phyloP scores from a whole-genome alignment of 2,113 vertebrate species.

The Ceuthmochares aereus region DNA sequence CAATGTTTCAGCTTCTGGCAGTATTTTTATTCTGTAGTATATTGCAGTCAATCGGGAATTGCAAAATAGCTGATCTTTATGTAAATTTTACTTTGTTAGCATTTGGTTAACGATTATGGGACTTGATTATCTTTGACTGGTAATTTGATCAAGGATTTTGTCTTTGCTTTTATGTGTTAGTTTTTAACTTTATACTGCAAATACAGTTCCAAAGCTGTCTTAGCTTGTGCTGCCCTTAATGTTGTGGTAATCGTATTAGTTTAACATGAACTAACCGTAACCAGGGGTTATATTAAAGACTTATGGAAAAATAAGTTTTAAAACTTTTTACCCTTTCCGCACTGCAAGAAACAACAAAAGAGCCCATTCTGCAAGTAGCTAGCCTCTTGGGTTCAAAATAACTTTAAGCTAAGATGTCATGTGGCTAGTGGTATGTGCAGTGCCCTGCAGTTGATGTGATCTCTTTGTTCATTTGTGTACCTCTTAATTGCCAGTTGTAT shows the following conservation, averaged over 20 bases:
- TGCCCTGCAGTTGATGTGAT: not conserved
- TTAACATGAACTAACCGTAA: not conserved
- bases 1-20: not conserved
- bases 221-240: not conserved
- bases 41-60: not conserved
- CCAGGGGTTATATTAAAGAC: not conserved
- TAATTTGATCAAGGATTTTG: not conserved
- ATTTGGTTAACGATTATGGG: not conserved
- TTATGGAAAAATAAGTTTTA: not conserved
- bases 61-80: not conserved
- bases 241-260: not conserved
- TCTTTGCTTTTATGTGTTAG: not conserved
- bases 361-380: not conserved
- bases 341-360: not conserved
- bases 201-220: not conserved
- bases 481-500: not conserved
- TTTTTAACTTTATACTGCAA: not conserved
- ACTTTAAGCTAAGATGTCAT: not conserved
- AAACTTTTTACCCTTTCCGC: not conserved
- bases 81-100: not conserved
- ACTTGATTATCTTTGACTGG: not conserved
- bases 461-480: rapidly evolving
- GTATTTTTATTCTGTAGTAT: not conserved
- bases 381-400: not conserved
- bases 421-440: not conserved